Percentiles rank a stretch among this genome's conserved stretches.
These are phyloP conservation scores for Oryzias woworae DNA, from an alignment of 2,113 vertebrate genomes.

Conservation along the genomic window DNA sequence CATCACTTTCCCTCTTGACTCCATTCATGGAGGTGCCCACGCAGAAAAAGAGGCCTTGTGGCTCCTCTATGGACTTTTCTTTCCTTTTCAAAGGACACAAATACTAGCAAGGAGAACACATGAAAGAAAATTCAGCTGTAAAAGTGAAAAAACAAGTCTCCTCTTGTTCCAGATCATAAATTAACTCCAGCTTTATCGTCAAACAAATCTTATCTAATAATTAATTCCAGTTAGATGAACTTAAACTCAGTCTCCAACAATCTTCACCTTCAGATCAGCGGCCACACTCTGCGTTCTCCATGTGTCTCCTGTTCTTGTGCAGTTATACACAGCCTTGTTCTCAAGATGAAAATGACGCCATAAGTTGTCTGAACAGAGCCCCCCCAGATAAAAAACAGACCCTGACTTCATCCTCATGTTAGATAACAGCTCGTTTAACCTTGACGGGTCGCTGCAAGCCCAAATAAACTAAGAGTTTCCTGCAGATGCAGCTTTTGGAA, in stretches of 20 bases:
- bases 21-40: conserved; percentile 47
- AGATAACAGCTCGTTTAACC: conserved; percentile 62
- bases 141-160: conserved; percentile 22
- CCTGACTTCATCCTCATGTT: conserved; percentile 57
- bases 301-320: conserved; percentile 2
- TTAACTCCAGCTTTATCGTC: conserved; percentile 20
- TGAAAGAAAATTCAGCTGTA: conserved; percentile 42
- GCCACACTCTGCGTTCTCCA: not conserved
- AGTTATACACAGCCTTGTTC: conserved; percentile 2
- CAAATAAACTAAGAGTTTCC: conserved; percentile 40
- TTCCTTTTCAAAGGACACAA: conserved; percentile 24
- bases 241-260: not conserved
- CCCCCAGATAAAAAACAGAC: conserved; percentile 44
- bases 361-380: conserved; percentile 36
- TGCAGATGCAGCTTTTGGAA: conserved; percentile 13
- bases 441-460: conserved; percentile 52
- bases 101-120: conserved; percentile 17
- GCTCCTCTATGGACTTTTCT: conserved; percentile 46
- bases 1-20: conserved; percentile 37
- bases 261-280: not conserved
- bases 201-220: too few species aligned
- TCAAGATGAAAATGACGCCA: conserved; percentile 15
- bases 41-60: conserved; percentile 47
- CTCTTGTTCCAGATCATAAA: conserved; percentile 41
- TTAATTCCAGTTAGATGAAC: too few species aligned